Base-by-base conservation (phyloP, 2,113 vertebrate genomes). In the Canis aureus region DNA sequence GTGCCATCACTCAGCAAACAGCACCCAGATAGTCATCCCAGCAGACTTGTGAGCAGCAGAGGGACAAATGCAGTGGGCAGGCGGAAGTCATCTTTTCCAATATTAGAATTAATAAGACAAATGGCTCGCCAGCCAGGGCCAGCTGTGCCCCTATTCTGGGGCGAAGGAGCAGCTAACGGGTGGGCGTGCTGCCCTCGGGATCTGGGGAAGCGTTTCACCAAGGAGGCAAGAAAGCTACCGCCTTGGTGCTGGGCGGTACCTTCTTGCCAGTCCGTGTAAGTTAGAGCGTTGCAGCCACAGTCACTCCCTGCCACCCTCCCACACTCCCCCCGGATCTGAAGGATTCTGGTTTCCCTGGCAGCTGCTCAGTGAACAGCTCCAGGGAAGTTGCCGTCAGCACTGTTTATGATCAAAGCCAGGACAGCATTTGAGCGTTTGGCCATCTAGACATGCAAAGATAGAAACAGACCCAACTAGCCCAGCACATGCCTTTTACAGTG, bases 21-120 rank as follows among this genome's bases (percentile, higher is more conserved):
- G 32, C 7, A 1, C 3, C 1, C 0, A 0, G 59, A 3, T 4
- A 0, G 3, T 17, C 23, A 11, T 53, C 38, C 29, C 11, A 1
- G 2, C 2, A 9, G 69, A 10, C n/a, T 19, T 22, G 16, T n/a
- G 51, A 83, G 87, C 49, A 35, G 79, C 11, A 15, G 11, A 8
- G 16, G 8, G 73, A 29, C 1, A 3, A 10, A 7, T 1, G 13
- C 23, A 0, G 13, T 0, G 11, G 11, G 12, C 35, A 23, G 73
- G 67, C 62, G 23, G 73, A 15, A 9, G 32, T 2, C 8, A 8
- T n/a, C 38, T 64, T 67, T 57, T 74, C 76, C 43, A n/a, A 0
- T 1, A 4, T 0, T 27, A 57, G 29, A 69, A 80, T 64, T 35
- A 27, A 59, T 32, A 67, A 49, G 73, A 60, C 62, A 35, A 29